Evolutionary conservation across 2,888 invertebrate species (phyloP).

Genomic region (Chrysina gloriosa): DNA sequence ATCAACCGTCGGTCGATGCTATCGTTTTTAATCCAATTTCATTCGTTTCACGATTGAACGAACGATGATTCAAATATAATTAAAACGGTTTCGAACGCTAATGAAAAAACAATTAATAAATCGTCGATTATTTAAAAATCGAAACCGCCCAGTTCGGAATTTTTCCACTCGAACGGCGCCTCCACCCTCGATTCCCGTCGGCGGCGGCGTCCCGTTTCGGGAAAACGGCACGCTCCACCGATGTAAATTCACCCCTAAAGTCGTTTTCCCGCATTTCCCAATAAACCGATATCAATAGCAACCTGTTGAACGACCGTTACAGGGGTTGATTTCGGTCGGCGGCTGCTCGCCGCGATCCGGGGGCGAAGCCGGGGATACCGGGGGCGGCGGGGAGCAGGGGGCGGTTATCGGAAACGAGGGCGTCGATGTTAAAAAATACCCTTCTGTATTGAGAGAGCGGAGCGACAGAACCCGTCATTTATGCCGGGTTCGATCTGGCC

Average conservation of each 20-base stretch:
- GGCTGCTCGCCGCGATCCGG: constrained; percentile 45
- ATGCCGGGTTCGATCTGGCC: constrained; percentile 3
- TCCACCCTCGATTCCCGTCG: no score
- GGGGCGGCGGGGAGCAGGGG: constrained; percentile 44
- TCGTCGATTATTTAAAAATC: no score
- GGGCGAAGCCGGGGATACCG: constrained; percentile 42
- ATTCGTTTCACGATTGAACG: no score
- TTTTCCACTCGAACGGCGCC: no score
- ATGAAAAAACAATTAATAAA: no score
- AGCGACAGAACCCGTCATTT: not conserved
- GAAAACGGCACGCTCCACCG: constrained; percentile 11
- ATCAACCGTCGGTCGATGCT: no score
- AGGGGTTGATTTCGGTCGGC: constrained; percentile 17
- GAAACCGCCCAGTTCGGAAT: no score
- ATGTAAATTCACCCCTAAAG: constrained; percentile 34
- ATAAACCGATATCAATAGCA: constrained; percentile 67
- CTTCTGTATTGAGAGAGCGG: no score
- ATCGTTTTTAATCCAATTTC: no score
- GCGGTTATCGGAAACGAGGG: not conserved
- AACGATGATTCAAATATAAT: no score
- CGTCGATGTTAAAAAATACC: constrained; percentile 21
- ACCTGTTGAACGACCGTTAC: constrained; percentile 61
- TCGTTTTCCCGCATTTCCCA: constrained; percentile 65
- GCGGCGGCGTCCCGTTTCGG: constrained; percentile 11
- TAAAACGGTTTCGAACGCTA: no score